Evolutionary conservation across 1,140 invertebrate species (phyloP).

Genomic region (Helicoverpa zea): DNA sequence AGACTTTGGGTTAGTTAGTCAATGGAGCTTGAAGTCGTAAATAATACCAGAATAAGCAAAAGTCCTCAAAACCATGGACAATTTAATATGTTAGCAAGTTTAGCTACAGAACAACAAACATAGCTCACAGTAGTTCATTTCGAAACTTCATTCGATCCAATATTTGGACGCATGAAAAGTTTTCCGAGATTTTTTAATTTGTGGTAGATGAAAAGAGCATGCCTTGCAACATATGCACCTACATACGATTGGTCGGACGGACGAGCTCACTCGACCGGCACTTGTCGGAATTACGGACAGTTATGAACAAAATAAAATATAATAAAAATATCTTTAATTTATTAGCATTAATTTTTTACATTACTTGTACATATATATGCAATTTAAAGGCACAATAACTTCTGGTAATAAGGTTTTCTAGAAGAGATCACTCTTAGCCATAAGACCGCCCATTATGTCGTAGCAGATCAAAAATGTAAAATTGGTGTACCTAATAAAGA

Average conservation of each 20-base stretch:
- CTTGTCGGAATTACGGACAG: neutral
- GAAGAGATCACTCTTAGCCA: too few relatives aligned
- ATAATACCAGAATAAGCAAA: neutral
- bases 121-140: neutral
- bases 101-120: neutral
- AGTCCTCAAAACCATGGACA: neutral
- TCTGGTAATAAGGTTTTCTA: too few relatives aligned
- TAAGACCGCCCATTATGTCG: too few relatives aligned
- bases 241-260: conserved; percentile 7
- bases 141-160: neutral
- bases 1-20: neutral
- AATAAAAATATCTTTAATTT: conserved; percentile 1
- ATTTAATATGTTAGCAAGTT: conserved; percentile 3
- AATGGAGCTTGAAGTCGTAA: neutral
- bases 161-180: conserved; percentile 28
- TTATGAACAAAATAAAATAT: neutral
- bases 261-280: neutral
- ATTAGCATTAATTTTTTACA: neutral
- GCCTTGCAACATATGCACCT: neutral
- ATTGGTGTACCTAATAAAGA: too few relatives aligned
- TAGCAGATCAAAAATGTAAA: too few relatives aligned
- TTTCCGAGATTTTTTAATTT: conserved; percentile 23
- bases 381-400: too few relatives aligned
- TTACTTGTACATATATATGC: too few relatives aligned
- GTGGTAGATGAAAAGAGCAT: conserved; percentile 11